Evolutionary conservation across 1,140 invertebrate genomes (phyloP).

Genomic region (Ceratina japonica): DNA sequence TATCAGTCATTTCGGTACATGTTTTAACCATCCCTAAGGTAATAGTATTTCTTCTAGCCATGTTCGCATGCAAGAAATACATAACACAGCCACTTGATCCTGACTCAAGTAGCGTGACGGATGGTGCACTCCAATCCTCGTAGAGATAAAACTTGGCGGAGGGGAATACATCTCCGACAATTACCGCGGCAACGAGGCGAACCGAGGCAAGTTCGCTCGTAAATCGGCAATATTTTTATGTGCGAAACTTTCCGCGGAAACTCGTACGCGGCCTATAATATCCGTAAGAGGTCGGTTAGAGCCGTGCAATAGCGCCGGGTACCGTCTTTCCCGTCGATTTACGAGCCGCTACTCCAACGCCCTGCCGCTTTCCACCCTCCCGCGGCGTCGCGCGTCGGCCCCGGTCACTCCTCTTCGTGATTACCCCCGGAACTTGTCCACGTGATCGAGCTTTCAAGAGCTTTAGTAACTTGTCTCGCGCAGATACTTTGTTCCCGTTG

Average conservation of each 20-base stretch:
- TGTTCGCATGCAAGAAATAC: too few species aligned
- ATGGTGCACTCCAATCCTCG: too few species aligned
- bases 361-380: slow-evolving; percentile 17
- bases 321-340: slow-evolving; percentile 51
- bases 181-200: slow-evolving; percentile 65
- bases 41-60: too few species aligned
- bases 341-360: slow-evolving; percentile 28
- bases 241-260: slow-evolving; percentile 65
- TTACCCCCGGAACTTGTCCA: slow-evolving; percentile 57
- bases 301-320: slow-evolving; percentile 33
- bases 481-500: slow-evolving; percentile 8
- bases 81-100: too few species aligned
- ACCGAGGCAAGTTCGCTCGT: slow-evolving; percentile 68
- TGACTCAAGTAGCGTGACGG: too few species aligned
- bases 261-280: slow-evolving; percentile 69
- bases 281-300: slow-evolving; percentile 58
- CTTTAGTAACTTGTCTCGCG: slow-evolving; percentile 51
- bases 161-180: slow-evolving; percentile 71
- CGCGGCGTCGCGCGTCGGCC: too few species aligned
- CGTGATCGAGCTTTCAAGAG: slow-evolving; percentile 58
- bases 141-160: slow-evolving; percentile 53
- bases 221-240: slow-evolving; percentile 74
- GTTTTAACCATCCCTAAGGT: too few species aligned
- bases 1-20: too few species aligned
- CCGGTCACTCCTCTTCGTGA: slow-evolving; percentile 38